phyloP scores from a whole-genome alignment of 2,113 vertebrate species.

The Diphyllodes magnificus region DNA sequence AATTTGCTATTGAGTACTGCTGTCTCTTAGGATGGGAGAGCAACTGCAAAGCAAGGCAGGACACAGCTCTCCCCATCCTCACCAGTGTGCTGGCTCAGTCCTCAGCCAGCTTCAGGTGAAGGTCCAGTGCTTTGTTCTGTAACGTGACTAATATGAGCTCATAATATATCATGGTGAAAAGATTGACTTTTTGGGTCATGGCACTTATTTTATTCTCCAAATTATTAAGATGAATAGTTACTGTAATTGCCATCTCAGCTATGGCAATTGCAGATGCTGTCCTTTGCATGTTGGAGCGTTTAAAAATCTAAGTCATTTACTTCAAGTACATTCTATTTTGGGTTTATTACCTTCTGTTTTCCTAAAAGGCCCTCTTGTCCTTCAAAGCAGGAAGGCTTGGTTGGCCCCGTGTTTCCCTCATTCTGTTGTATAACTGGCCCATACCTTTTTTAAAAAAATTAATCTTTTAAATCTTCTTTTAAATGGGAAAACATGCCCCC shows the following conservation, averaged over 20 bases:
- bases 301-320: neutral
- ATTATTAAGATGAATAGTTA: neutral
- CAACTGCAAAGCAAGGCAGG: fast-evolving
- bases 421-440: neutral
- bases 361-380: neutral
- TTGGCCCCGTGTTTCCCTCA: neutral
- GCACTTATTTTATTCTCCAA: neutral
- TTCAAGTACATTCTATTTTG: neutral
- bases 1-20: fast-evolving
- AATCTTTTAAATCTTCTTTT: neutral
- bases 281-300: neutral
- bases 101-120: neutral
- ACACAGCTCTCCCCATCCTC: neutral
- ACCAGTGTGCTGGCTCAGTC: neutral
- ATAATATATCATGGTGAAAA: neutral
- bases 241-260: neutral
- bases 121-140: neutral
- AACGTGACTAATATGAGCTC: neutral
- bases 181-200: neutral
- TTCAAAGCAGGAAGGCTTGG: neutral
- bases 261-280: neutral
- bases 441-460: neutral
- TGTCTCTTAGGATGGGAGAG: neutral
- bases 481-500: neutral
- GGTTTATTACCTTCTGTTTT: neutral